These are phyloP conservation scores for Plumapathes pennacea DNA, from an alignment of 92 coral and sea anemone genomes.

Conservation along the genomic window DNA sequence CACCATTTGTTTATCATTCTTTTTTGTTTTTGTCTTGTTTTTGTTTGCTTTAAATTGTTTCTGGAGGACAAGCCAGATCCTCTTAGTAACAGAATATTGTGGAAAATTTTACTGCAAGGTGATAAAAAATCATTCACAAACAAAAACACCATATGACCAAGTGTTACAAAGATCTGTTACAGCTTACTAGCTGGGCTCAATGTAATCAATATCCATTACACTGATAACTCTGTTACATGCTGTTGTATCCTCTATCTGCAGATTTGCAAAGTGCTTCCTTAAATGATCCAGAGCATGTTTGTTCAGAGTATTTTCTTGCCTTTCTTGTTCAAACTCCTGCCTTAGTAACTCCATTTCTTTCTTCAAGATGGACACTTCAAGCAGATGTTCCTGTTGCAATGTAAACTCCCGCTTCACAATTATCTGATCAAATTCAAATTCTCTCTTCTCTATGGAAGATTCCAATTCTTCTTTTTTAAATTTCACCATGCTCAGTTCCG, in stretches of 20 bases:
- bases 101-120: no score
- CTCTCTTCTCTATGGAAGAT: conserved; percentile 30
- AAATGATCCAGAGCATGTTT: conserved; percentile 84
- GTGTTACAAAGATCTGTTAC: no score
- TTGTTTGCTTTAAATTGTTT: no score
- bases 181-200: background rate
- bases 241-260: conserved; percentile 20
- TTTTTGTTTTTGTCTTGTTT: no score
- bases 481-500: conserved; percentile 52
- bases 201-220: conserved; percentile 69
- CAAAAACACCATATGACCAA: no score
- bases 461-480: conserved; percentile 51
- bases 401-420: conserved; percentile 36
- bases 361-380: conserved; percentile 42
- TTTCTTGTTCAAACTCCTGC: conserved; percentile 54
- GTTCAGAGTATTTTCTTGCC: conserved; percentile 65
- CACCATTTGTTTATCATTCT: no score
- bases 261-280: conserved; percentile 75
- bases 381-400: conserved; percentile 56
- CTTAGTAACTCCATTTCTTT: conserved; percentile 45
- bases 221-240: conserved; percentile 3
- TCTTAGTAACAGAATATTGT: no score
- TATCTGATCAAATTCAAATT: conserved; percentile 37
- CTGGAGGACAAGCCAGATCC: no score
- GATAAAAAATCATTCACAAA: no score